Evolutionary conservation across 92 coral and sea anemone species (phyloP).

Genomic region (Heliopora coerulea): DNA sequence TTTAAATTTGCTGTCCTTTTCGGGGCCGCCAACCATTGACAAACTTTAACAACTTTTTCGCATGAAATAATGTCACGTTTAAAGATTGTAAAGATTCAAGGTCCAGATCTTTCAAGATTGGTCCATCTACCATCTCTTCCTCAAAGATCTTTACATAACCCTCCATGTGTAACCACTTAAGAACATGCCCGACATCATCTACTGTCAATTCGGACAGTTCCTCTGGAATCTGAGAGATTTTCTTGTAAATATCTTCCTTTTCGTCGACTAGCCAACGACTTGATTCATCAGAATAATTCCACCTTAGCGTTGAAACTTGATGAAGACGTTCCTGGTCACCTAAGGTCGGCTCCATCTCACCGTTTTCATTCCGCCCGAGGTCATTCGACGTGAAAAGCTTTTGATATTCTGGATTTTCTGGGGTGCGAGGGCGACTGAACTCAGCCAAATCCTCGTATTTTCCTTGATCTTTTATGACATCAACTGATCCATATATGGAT

Average conservation of each 20-base stretch:
- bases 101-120: conserved; percentile 1
- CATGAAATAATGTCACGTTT: neutral
- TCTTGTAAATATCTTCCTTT: neutral
- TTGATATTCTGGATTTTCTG: neutral
- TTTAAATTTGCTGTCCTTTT: neutral
- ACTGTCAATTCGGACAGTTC: neutral
- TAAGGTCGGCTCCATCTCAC: too few relatives aligned
- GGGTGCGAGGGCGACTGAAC: neutral
- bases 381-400: too few relatives aligned
- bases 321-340: too few relatives aligned
- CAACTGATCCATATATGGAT: too few relatives aligned
- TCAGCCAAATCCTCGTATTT: too few relatives aligned
- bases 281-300: neutral
- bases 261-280: neutral
- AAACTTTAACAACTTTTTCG: conserved; percentile 15
- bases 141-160: neutral
- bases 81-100: neutral
- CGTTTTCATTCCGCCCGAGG: neutral
- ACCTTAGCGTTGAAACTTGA: neutral
- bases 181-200: neutral
- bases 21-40: neutral
- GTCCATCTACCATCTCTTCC: neutral
- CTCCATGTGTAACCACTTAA: neutral
- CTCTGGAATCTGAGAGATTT: neutral
- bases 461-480: too few relatives aligned